Base-by-base conservation (phyloP, 2,888 invertebrate genomes). In the Pristionchus mayeri region DNA sequence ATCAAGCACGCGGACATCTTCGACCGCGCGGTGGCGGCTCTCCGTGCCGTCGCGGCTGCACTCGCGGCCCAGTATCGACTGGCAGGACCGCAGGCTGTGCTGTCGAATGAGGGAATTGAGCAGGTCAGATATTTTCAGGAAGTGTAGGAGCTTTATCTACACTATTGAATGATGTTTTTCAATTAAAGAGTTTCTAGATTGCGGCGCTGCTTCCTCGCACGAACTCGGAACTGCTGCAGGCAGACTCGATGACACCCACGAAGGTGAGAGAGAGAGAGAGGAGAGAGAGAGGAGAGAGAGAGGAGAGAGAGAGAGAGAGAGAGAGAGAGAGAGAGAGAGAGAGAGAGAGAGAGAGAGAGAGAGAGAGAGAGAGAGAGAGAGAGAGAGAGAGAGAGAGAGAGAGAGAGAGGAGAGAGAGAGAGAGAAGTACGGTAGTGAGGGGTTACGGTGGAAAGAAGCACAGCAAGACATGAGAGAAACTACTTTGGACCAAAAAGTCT, bases 131-230 rank as follows among this genome's bases (percentile, higher is more conserved):
- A n/a, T n/a, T n/a, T n/a, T n/a, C n/a, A n/a, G n/a, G n/a, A n/a
- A n/a, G n/a, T n/a, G n/a, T n/a, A n/a, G 52, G 18, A 52, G 18
- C 13, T 16, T 52, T 52, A 52, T 52, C 11, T 52, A 52, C 11
- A 16, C 18, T 11, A 52, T 52, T 52, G 52, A 52, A 52, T 52
- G 52, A 48, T 76, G 85, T 85, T 75, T 37, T 48, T 50, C 24
- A 60, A 48, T 30, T 27, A 34, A 18, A 48, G 40, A 52, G n/a
- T 21, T 63, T 81, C 50, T 83, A 90, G 88, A 88, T 92, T 18
- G 92, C 92, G 21, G 90, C 91, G 0, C 83, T 90, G 27, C 83
- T 92, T 81, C 92, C 92, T n/a, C 87, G 92, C 30, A 92, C 92
- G 9, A 89, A 91, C 60, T 91, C 91, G 18, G 92, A 92, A 30